phyloP scores from a whole-genome alignment of 2,888 invertebrate genomes.

The Eupithecia inturbata region DNA sequence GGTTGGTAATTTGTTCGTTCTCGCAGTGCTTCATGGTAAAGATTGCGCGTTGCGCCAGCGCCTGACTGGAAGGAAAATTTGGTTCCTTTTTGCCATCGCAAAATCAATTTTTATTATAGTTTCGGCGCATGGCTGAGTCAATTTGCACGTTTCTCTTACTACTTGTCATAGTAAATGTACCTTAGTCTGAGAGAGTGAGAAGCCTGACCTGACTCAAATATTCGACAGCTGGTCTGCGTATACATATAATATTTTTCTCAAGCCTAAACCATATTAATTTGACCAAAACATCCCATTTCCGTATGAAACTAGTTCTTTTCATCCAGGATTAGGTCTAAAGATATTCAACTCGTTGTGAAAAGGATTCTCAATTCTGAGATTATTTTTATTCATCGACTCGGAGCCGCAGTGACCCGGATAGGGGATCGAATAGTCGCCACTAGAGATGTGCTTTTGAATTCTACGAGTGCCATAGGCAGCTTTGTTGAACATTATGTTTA shows the following conservation, averaged over 20 bases:
- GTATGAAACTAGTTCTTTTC: constrained; percentile 13
- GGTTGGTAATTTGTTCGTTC: no score
- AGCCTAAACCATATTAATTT: not conserved
- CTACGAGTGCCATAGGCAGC: not conserved
- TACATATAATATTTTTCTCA: not conserved
- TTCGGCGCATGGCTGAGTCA: no score
- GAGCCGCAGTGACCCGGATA: constrained; percentile 38
- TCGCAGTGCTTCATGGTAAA: no score
- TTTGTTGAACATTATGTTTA: not conserved
- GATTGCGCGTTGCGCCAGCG: no score
- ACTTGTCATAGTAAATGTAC: no score
- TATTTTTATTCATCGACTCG: constrained; percentile 39
- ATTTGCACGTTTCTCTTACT: no score
- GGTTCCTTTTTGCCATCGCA: no score
- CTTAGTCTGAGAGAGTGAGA: no score
- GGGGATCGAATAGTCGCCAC: not conserved
- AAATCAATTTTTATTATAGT: no score
- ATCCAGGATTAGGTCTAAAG: constrained; percentile 23
- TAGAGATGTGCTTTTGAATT: constrained; percentile 2
- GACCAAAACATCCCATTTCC: not conserved
- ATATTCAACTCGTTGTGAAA: constrained; percentile 34
- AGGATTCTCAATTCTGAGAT: constrained; percentile 32
- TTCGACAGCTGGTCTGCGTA: not conserved
- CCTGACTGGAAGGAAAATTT: no score
- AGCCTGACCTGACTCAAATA: not conserved